Evolutionary conservation across 1,140 invertebrate species (phyloP).

Genomic region (Bombus ignitus): DNA sequence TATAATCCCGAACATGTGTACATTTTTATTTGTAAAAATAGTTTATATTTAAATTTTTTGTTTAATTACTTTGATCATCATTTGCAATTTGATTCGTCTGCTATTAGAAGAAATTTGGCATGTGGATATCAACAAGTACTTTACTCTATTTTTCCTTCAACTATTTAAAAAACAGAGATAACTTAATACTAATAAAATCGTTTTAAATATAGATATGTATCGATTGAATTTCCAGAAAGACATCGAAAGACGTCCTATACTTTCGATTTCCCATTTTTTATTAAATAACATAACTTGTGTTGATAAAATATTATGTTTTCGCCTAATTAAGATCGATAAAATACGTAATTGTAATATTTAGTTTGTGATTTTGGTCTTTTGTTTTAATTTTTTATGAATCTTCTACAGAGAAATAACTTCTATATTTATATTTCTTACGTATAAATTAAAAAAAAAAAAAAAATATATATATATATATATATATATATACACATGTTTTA

Average conservation of each 20-base stretch:
- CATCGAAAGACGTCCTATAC: not conserved
- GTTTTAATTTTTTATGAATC: not conserved
- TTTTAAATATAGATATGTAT: not conserved
- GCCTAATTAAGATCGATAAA: not conserved
- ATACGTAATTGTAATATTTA: not conserved
- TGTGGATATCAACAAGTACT: conserved; percentile 3
- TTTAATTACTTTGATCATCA: not conserved
- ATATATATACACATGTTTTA: not conserved
- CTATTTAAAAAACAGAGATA: conserved; percentile 8
- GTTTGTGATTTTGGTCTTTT: not conserved
- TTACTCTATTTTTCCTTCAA: not conserved
- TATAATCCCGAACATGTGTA: not conserved
- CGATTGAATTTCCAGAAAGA: not conserved
- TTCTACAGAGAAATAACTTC: not conserved
- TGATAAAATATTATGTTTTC: not conserved
- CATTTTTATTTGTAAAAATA: not conserved
- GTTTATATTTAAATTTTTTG: not conserved
- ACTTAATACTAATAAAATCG: not conserved
- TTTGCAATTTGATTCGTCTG: not conserved
- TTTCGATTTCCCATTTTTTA: not conserved
- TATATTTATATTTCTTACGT: not conserved
- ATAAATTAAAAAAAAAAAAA: too few relatives aligned
- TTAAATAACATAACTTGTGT: not conserved
- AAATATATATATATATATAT: too few relatives aligned
- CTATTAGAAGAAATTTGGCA: not conserved